Evolutionary conservation across 1,140 invertebrate species (phyloP), one percentile per base, ranked within the genome.

Genomic region (Aphelinus certus): DNA sequence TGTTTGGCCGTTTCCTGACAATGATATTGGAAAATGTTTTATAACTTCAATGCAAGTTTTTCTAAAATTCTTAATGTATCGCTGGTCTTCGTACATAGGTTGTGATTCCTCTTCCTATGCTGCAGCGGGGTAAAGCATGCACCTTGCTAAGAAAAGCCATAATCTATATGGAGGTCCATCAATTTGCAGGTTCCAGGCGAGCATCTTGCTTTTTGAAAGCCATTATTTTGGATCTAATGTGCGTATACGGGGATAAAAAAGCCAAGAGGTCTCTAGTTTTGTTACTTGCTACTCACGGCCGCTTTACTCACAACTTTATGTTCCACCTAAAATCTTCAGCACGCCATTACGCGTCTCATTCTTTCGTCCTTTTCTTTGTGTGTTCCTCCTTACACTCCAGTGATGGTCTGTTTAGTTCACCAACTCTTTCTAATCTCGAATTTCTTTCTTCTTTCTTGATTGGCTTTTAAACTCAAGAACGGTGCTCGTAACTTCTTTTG

Each of bases 191-290:
- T 26, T 26, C 26, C 26, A 26, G 26, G 26, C 26, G 26, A 26
- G 26, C 7, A 55, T 53, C 63, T 60, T 49, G 49, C 58, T 10
- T 51, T 67, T 49, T 45, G 57, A 53, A 65, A 43, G 61, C 64
- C 61, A 70, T 70, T 75, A 75, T 70, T 75, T 75, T 48, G 67
- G 67, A 75, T 75, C 70, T 75, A 75, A 53, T 58, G 73, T 58
- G 57, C 26, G 26, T 26, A 53, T 6, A 4, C 51, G 51, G 51
- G 51, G 51, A 53, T 53, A 53, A 53, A 9, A 53, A 53, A 49
- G 7, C 46, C 45, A 49, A 48, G 46, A 9, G 7, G 42, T 26
- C 26, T 26, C 26, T 26, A 10, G 42, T 61, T 70, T 75, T 67
- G 67, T 75, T 70, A 75, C 67, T 70, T 58, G 64, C 66, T 62